These are phyloP conservation scores for Quadriops clusia DNA, from an alignment of 2,888 invertebrate genomes.

Conservation along the genomic window DNA sequence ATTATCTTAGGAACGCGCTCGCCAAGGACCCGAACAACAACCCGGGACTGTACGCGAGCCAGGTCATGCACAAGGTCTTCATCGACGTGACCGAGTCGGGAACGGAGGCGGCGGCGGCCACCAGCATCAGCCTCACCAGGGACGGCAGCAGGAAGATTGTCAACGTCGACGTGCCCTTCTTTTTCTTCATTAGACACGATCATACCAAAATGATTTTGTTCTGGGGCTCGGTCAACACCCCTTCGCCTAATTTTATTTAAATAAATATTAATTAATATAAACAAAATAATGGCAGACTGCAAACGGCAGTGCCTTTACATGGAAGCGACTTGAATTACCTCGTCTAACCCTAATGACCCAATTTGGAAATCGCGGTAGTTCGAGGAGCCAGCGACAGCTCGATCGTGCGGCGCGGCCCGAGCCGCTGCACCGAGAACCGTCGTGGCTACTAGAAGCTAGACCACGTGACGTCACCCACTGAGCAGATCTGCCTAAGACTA, in stretches of 20 bases:
- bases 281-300: too few species aligned
- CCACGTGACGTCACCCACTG: too few species aligned
- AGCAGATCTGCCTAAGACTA: too few species aligned
- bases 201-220: slow-evolving; percentile 54
- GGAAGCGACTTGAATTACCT: too few species aligned
- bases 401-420: too few species aligned
- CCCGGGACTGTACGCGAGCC: slow-evolving; percentile 50
- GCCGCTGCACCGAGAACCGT: too few species aligned
- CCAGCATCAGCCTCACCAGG: slow-evolving; percentile 44
- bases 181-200: slow-evolving; percentile 61
- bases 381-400: too few species aligned
- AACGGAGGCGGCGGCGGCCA: slow-evolving; percentile 60
- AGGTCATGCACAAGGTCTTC: slow-evolving; percentile 54
- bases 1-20: slow-evolving; percentile 23
- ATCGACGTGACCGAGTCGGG: slow-evolving; percentile 55
- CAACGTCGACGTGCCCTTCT: slow-evolving; percentile 57
- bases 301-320: too few species aligned
- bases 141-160: slow-evolving; percentile 42
- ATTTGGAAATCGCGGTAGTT: too few species aligned
- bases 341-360: too few species aligned
- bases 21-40: slow-evolving; percentile 35
- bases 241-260: slow-evolving; percentile 28
- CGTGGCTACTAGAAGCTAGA: too few species aligned
- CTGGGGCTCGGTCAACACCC: slow-evolving; percentile 55
- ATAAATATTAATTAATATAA: too few species aligned